A percentile compares a stretch with the other conserved stretches of the same genome.
Conservation (phyloP, 2,888 invertebrate genomes). For the Portevinia maculata region DNA sequence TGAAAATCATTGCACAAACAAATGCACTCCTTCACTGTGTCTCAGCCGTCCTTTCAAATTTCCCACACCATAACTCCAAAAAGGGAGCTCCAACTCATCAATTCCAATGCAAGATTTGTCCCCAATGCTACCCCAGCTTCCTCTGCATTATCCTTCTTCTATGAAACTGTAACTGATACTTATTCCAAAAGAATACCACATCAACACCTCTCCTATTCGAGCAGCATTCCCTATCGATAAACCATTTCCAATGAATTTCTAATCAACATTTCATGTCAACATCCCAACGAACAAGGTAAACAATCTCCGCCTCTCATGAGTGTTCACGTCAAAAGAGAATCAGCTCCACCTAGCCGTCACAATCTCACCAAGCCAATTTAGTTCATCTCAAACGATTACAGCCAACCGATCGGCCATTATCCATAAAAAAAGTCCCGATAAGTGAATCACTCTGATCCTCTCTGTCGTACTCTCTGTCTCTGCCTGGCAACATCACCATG, state of each 20-base stretch:
- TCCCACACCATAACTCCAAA: too few relatives aligned
- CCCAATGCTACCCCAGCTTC: too few relatives aligned
- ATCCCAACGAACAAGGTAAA: constrained; percentile 32
- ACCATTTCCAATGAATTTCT: constrained; percentile 23
- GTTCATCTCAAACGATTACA: constrained; percentile 33
- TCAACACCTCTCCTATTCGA: neutral
- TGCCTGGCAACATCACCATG: too few relatives aligned
- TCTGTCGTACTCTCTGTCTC: too few relatives aligned
- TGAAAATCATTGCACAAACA: too few relatives aligned
- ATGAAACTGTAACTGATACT: neutral
- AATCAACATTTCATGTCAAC: constrained; percentile 43
- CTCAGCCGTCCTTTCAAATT: too few relatives aligned
- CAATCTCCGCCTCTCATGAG: constrained; percentile 35
- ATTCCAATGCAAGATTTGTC: too few relatives aligned
- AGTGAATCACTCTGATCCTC: neutral
- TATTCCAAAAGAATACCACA: neutral
- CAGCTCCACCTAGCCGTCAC: constrained; percentile 3
- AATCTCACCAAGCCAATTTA: constrained; percentile 42
- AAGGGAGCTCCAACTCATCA: too few relatives aligned
- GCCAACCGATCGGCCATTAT: constrained; percentile 3
- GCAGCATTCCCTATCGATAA: neutral
- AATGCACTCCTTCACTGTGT: too few relatives aligned
- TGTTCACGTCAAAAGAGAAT: constrained; percentile 25
- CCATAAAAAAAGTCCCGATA: constrained; percentile 17
- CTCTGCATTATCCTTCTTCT: too few relatives aligned